These are phyloP conservation scores for Drosophila ananassae DNA, from an alignment of 1,140 invertebrate genomes.

Conservation along the genomic window DNA sequence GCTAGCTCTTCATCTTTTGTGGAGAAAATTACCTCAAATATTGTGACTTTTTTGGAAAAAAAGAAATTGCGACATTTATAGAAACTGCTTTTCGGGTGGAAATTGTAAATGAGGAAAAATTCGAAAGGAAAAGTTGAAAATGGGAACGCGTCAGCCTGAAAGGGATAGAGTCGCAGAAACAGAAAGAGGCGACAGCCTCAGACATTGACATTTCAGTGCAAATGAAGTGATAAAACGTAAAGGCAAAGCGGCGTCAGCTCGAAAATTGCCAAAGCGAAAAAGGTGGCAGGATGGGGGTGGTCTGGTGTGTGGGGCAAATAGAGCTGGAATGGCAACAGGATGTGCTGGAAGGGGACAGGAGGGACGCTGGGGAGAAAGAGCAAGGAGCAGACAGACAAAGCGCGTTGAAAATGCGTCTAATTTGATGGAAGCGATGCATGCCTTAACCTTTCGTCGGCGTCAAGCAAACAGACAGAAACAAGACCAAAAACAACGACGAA, in stretches of 20 bases:
- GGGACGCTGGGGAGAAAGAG: constrained; percentile 3
- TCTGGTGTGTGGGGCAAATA: not conserved
- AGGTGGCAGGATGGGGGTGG: constrained; percentile 1
- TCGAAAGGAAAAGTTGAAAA: constrained; percentile 9
- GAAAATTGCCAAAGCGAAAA: constrained; percentile 50
- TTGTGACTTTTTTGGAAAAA: not conserved
- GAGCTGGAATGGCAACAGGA: constrained; percentile 15
- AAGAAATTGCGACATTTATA: not conserved
- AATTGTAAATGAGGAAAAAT: not conserved
- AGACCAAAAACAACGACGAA: constrained; percentile 32
- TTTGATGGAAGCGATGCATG: constrained; percentile 63
- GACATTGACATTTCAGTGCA: constrained; percentile 74
- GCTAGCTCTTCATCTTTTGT: not conserved
- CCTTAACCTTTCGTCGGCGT: constrained; percentile 35
- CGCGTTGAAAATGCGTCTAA: constrained; percentile 63
- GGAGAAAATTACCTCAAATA: not conserved
- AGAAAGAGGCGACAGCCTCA: constrained; percentile 26
- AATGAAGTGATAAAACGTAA: constrained; percentile 77
- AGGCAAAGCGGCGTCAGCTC: constrained; percentile 58
- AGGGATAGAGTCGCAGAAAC: constrained; percentile 1
- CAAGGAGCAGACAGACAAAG: constrained; percentile 31
- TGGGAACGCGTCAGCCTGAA: constrained; percentile 14
- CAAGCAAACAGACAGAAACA: constrained; percentile 46
- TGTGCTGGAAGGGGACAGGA: constrained; percentile 13
- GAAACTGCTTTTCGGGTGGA: not conserved